Evolutionary conservation across 1,140 invertebrate genomes (phyloP).

Genomic region (Caerostris darwini): DNA sequence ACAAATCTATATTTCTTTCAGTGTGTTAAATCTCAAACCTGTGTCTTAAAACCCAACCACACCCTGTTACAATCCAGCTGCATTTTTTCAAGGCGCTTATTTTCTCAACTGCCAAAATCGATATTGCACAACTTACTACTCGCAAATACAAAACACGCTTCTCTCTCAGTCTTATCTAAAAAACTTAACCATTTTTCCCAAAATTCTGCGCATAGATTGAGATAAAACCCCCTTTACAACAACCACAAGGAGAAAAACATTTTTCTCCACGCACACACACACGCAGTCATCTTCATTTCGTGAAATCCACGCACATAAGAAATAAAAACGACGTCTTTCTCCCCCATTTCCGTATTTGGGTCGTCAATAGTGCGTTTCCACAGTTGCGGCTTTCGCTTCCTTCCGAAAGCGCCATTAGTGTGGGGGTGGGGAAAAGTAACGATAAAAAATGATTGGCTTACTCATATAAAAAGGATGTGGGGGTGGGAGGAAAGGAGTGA

Average conservation of each 20-base stretch:
- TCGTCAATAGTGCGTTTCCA: conserved; percentile 36
- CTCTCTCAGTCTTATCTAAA: background rate
- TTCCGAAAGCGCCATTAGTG: background rate
- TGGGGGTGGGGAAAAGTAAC: background rate
- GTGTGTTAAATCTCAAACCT: too few relatives aligned
- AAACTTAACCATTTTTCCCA: background rate
- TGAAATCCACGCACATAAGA: background rate
- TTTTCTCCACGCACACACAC: background rate
- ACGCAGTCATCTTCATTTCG: background rate
- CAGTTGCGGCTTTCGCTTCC: background rate
- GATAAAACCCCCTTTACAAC: background rate
- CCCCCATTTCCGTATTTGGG: conserved; percentile 9
- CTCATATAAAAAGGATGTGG: background rate
- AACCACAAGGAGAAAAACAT: background rate
- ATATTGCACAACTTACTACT: background rate
- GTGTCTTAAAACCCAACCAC: too few relatives aligned
- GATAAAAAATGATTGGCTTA: conserved; percentile 28
- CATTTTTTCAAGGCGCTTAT: too few relatives aligned
- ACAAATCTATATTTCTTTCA: too few relatives aligned
- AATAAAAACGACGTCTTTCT: conserved; percentile 14
- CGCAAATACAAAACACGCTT: background rate
- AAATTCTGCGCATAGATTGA: background rate
- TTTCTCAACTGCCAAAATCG: background rate
- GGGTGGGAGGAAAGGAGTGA: background rate
- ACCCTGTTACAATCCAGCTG: too few relatives aligned